A percentile compares a stretch with the other conserved stretches of the same genome.
These are phyloP conservation scores for Aplodontia rufa DNA, from an alignment of 2,113 vertebrate genomes.

Conservation along the genomic window DNA sequence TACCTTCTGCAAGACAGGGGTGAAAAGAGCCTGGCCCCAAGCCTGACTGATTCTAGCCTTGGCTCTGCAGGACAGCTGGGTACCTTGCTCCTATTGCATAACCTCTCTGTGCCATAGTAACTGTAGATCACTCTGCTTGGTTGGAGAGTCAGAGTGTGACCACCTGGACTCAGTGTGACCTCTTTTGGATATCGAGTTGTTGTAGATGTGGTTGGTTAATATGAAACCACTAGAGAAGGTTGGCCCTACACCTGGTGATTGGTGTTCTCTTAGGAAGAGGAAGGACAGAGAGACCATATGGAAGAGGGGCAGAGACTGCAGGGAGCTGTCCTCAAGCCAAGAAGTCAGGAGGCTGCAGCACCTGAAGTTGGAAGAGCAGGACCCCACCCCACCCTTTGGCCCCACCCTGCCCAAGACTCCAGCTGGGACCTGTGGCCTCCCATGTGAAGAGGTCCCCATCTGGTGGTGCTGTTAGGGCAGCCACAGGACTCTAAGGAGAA, in stretches of 20 bases:
- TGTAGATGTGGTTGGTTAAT: fast-evolving
- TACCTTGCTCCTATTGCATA: fast-evolving
- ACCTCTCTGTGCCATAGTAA: fast-evolving
- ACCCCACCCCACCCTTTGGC: background rate
- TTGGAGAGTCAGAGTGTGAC: fast-evolving
- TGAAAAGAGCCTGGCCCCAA: fast-evolving
- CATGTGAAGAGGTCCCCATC: background rate
- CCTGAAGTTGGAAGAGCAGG: no score
- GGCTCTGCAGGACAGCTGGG: fast-evolving
- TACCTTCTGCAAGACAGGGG: fast-evolving
- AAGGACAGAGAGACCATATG: fast-evolving
- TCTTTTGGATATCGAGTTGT: background rate
- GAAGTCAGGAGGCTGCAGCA: fast-evolving
- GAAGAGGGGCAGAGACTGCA: no score
- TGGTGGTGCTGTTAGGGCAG: fast-evolving
- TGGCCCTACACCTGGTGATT: fast-evolving
- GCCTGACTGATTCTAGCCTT: background rate
- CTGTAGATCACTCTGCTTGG: fast-evolving
- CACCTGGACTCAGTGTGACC: fast-evolving
- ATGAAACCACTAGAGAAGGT: background rate
- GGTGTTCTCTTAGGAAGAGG: background rate
- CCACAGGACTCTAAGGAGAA: no score
- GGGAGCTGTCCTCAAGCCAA: fast-evolving
- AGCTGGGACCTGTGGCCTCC: no score
- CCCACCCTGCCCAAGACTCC: fast-evolving